Conservation (phyloP, 2,888 invertebrate genomes). For the Synanthedon tipuliformis region DNA sequence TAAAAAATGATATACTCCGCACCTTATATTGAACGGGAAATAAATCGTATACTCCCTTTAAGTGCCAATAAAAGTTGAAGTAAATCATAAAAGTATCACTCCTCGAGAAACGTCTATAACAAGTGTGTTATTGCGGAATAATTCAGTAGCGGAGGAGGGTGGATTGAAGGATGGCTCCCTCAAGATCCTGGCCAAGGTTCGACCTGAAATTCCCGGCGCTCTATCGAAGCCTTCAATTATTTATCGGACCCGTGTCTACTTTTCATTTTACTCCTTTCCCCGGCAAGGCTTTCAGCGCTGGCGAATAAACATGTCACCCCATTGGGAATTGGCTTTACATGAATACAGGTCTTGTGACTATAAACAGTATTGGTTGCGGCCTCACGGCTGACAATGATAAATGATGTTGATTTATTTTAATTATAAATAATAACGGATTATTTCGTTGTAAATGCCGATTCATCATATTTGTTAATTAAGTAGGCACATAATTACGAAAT, state of each 20-base stretch:
- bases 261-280: conserved; percentile 66
- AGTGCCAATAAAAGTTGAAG: conserved; percentile 70
- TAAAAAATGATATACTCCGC: conserved; percentile 64
- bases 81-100: conserved; percentile 71
- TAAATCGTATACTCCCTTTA: conserved; percentile 69
- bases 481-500: not conserved
- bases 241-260: conserved; percentile 70
- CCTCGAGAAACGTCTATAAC: conserved; percentile 66
- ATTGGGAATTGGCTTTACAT: conserved; percentile 47
- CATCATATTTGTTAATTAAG: not conserved
- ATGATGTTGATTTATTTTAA: conserved; percentile 29
- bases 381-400: conserved; percentile 33
- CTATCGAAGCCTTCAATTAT: conserved; percentile 69
- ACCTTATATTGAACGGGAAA: conserved; percentile 66
- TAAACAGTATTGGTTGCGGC: conserved; percentile 36
- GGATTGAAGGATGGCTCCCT: conserved; percentile 63
- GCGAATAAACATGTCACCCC: conserved; percentile 57
- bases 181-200: conserved; percentile 40
- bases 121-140: conserved; percentile 70
- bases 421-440: conserved; percentile 16
- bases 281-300: conserved; percentile 44
- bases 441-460: not conserved
- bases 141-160: conserved; percentile 63
- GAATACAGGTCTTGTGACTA: conserved; percentile 37
- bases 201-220: conserved; percentile 61